phyloP scores from a whole-genome alignment of 1,140 invertebrate genomes.

The Tribolium madens region DNA sequence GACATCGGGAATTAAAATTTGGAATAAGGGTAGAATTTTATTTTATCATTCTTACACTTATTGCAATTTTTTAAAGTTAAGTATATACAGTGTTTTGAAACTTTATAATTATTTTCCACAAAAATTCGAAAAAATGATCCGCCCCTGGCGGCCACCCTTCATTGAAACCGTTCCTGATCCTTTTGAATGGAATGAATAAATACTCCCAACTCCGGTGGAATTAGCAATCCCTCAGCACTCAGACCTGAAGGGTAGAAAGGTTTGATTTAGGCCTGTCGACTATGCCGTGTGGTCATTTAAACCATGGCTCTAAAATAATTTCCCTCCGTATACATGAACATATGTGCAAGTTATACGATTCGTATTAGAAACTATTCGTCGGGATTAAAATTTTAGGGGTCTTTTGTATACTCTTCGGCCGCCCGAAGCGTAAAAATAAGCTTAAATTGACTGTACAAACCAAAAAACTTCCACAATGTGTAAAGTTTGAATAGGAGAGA shows the following conservation, averaged over 20 bases:
- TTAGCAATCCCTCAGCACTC: constrained; percentile 61
- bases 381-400: constrained; percentile 38
- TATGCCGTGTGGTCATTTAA: constrained; percentile 5
- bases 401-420: constrained; percentile 1
- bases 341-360: constrained; percentile 67
- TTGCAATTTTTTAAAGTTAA: too few relatives aligned
- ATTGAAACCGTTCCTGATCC: constrained; percentile 60
- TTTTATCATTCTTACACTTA: too few relatives aligned
- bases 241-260: constrained; percentile 50
- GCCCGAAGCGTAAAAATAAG: constrained; percentile 20
- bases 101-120: too few relatives aligned
- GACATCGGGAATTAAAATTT: too few relatives aligned
- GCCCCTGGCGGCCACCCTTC: constrained; percentile 56
- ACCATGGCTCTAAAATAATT: constrained; percentile 54
- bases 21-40: too few relatives aligned
- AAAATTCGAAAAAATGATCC: not conserved
- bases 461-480: constrained; percentile 36
- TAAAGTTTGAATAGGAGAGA: not conserved
- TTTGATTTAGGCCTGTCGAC: constrained; percentile 1
- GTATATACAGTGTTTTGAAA: too few relatives aligned
- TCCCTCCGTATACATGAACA: constrained; percentile 61
- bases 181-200: constrained; percentile 64
- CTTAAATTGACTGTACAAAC: constrained; percentile 48
- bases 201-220: constrained; percentile 60
- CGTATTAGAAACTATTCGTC: constrained; percentile 65